Conservation (phyloP, 2,797 vertebrate genomes). For the Zalophus californianus region DNA sequence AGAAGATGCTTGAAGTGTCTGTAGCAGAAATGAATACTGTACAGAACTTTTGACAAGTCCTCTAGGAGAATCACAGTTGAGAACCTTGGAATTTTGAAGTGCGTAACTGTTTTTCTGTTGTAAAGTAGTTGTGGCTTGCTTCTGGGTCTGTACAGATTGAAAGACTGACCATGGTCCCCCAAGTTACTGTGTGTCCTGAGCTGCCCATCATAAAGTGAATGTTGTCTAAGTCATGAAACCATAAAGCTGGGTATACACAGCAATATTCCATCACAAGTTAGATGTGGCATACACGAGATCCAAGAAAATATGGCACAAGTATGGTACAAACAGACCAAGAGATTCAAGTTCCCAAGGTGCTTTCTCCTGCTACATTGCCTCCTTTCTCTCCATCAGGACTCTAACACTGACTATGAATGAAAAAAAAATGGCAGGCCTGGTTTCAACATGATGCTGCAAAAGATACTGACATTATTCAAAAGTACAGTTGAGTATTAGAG, state of each 20-base stretch:
- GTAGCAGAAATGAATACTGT: background rate
- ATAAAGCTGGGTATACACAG: background rate
- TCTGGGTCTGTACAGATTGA: background rate
- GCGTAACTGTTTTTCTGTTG: background rate
- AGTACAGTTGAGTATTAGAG: background rate
- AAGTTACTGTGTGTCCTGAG: background rate
- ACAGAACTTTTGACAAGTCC: background rate
- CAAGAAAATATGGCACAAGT: background rate
- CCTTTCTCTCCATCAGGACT: background rate
- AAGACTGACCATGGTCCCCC: background rate
- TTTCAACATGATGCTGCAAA: background rate
- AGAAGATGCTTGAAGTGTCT: background rate
- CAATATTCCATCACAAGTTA: background rate
- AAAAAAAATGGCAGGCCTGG: background rate
- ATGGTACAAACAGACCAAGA: background rate
- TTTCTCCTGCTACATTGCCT: background rate
- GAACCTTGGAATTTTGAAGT: background rate
- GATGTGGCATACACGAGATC: background rate
- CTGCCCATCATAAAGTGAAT: background rate
- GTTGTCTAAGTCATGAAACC: background rate
- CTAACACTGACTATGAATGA: background rate
- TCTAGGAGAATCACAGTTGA: background rate
- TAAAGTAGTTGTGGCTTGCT: background rate
- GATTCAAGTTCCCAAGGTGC: background rate
- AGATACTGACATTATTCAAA: background rate